phyloP scores from a whole-genome alignment of 2,113 vertebrate genomes.

The Alectura lathami region DNA sequence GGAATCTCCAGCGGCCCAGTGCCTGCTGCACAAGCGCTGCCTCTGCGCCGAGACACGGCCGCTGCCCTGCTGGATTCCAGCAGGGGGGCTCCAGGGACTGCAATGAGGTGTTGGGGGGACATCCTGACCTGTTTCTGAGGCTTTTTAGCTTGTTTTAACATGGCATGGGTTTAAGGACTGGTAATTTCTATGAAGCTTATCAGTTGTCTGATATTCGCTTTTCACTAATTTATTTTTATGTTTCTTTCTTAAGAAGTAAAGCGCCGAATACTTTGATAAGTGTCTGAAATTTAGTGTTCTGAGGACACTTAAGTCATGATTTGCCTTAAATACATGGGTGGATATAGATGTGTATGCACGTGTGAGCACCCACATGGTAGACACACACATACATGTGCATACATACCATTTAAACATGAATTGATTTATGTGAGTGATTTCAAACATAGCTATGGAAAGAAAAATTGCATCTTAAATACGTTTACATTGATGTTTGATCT shows the following conservation, averaged over 20 bases:
- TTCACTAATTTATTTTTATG: fast-evolving
- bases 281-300: background rate
- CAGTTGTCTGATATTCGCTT: background rate
- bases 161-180: background rate
- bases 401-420: background rate
- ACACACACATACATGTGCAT: fast-evolving
- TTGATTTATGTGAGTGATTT: background rate
- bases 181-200: background rate
- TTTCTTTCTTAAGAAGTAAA: background rate
- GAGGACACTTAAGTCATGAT: background rate
- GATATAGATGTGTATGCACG: background rate
- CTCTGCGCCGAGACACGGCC: background rate
- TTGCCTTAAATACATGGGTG: background rate
- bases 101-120: fast-evolving
- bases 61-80: background rate
- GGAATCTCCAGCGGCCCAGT: background rate
- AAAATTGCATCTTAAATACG: background rate
- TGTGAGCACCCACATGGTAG: background rate
- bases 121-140: background rate
- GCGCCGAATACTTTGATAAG: background rate
- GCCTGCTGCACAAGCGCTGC: background rate
- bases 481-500: background rate
- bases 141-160: background rate
- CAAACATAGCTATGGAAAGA: background rate
- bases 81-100: fast-evolving